Conservation (phyloP, 2,888 invertebrate genomes). For the Epirrhoe alternata region DNA sequence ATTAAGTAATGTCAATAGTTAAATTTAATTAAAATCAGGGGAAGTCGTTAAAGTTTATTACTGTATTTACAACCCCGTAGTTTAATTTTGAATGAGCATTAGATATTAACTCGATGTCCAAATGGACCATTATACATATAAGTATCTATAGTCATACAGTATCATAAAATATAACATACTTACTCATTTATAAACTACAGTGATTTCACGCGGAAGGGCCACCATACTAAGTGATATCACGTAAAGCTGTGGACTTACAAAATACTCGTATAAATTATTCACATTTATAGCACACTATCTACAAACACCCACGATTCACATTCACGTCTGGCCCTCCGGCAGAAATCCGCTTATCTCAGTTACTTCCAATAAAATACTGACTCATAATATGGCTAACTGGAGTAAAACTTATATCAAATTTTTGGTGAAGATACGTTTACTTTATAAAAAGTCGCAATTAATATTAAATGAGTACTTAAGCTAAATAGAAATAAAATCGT, state of each 20-base stretch:
- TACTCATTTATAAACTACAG: constrained; percentile 56
- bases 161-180: constrained; percentile 81
- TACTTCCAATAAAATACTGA: constrained; percentile 83
- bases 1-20: constrained; percentile 66
- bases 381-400: constrained; percentile 83
- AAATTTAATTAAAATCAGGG: constrained; percentile 73
- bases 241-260: constrained; percentile 85
- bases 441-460: constrained; percentile 71
- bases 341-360: constrained; percentile 71
- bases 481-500: constrained; percentile 78
- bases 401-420: constrained; percentile 84
- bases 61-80: constrained; percentile 77
- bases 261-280: constrained; percentile 85
- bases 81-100: constrained; percentile 77
- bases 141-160: constrained; percentile 64
- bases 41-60: constrained; percentile 64
- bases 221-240: constrained; percentile 75
- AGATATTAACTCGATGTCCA: constrained; percentile 70
- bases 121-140: constrained; percentile 62
- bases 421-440: constrained; percentile 81
- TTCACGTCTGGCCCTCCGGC: constrained; percentile 75
- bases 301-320: constrained; percentile 78
- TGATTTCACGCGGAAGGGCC: constrained; percentile 78
- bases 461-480: constrained; percentile 72
- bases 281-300: constrained; percentile 85